Evolutionary conservation across 2,888 invertebrate species (phyloP).

Genomic region (Tetramorium bicarinatum): DNA sequence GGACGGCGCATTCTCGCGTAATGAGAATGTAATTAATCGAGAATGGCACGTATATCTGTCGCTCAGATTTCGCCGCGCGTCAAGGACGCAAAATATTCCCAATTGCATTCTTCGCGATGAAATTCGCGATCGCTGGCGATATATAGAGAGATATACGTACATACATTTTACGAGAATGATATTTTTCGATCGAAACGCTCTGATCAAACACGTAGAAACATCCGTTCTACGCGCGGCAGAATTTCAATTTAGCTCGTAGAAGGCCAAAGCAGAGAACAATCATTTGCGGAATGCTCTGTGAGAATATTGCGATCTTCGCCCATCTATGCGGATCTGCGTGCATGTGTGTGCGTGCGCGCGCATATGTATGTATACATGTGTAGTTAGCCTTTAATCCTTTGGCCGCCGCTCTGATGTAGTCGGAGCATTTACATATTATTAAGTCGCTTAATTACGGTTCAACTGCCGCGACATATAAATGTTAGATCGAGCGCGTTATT

Average conservation of each 20-base stretch:
- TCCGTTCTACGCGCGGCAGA: slow-evolving; percentile 18
- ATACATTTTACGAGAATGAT: neutral
- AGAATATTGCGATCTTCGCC: slow-evolving; percentile 33
- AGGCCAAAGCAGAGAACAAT: slow-evolving; percentile 30
- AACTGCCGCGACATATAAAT: neutral
- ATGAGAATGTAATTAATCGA: slow-evolving; percentile 52
- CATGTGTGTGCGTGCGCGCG: too few species aligned
- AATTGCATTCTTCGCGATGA: slow-evolving; percentile 15
- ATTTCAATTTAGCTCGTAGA: slow-evolving; percentile 41
- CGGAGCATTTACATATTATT: neutral
- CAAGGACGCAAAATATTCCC: slow-evolving; percentile 25
- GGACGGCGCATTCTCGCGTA: slow-evolving; percentile 25
- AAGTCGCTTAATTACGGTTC: slow-evolving; percentile 7
- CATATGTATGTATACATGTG: neutral
- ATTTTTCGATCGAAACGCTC: neutral
- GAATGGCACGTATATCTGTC: slow-evolving; percentile 5
- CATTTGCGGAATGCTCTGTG: slow-evolving; percentile 43
- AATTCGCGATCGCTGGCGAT: neutral
- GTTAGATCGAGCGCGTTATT: neutral
- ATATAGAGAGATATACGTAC: neutral
- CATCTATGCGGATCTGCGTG: neutral
- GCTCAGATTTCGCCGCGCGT: neutral
- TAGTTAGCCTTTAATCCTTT: slow-evolving; percentile 17
- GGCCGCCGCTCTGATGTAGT: neutral
- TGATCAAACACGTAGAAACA: neutral